Base-by-base conservation (phyloP, 2,797 vertebrate genomes). In the Aplochiton taeniatus region DNA sequence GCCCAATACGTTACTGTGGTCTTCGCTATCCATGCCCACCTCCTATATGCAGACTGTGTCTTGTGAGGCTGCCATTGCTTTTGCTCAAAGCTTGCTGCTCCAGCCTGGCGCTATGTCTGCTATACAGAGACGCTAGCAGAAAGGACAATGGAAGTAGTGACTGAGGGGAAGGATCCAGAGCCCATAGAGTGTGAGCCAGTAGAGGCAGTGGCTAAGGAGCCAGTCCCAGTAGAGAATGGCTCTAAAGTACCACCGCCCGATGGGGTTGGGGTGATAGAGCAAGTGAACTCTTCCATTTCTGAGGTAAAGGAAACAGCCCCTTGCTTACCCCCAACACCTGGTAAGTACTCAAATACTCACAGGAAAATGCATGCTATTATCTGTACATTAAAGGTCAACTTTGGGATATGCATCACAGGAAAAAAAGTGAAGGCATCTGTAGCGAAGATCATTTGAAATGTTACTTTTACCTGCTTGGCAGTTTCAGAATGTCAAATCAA, bases 31-130 rank as follows among this genome's bases (percentile, higher is more conserved):
- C 13, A 16, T 4, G 48, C 8, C 14, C 69, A 9, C 61, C 61
- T 75, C 16, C 13, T 64, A 66, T 76, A 64, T 65, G 70, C 73
- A 82, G 85, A 78, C 80, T 70, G 74, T 76, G 74, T 66, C 64
- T 72, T 76, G 86, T 74, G 31, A 74, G 77, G 80, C 83, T 82
- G 68, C 73, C 62, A 4, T 64, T 77, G 70, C 69, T 73, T 76
- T 73, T 87, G 86, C 82, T 77, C 44, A 45, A 83, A 79, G 87
- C 88, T 87, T 88, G 89, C 91, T 88, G 91, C 90, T 91, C 81
- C 78, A 91, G 90, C 88, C 65, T 82, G 81, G 87, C 83, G 66
- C 83, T 92, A 86, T 93, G 85, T 93, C 82, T 92, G 86, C 87
- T 89, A 63, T 87, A 89, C 92, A 92, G 92, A 93, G 76, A 76